Evolutionary conservation across 2,888 invertebrate species (phyloP), one percentile per base, ranked within the genome.

Genomic region (Muscina levida): DNA sequence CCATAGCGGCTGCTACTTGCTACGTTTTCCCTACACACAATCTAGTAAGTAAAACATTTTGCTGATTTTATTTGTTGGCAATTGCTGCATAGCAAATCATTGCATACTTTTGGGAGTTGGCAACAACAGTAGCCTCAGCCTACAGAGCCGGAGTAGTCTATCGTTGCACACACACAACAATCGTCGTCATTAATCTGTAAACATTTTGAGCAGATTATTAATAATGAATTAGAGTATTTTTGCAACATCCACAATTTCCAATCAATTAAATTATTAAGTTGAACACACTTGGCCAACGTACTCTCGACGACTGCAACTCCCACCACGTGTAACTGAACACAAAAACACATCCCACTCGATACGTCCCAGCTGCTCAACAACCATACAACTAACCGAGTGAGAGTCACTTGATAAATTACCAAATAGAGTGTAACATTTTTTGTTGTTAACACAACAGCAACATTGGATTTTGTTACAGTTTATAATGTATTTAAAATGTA

Each of bases 151-250:
- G 48, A 2, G 2, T 48, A n/a, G 19, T n/a, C 62, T n/a, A 13
- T 39, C 62, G 68, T 31, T 31, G 31, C 31, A 31, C 31, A 8
- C 31, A 31, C 31, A 39, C 51, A 51, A 42, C 53, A 53, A 42
- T 68, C 62, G 74, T 68, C 62, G 74, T 75, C 65, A 82, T 83
- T 84, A 83, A 83, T 82, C 83, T 78, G 82, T 82, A 82, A 82
- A 82, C 77, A 82, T 79, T n/a, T 82, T 82, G 83, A 78, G 80
- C 83, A 82, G 83, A 83, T 83, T 83, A 84, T 84, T 84, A 84
- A 84, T 84, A 84, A 84, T 84, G 83, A 84, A 84, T 82, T 80
- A 82, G 68, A 67, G 68, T 67, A 51, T 79, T 79, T 76, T 70
- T 70, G 81, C 81, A 67, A 75, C 77, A 77, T 77, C n/a, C 48